Percentiles rank a stretch among this genome's conserved stretches.
Evolutionary conservation across 1,140 invertebrate species (phyloP).

Genomic region (Drosophila parabipectinata): DNA sequence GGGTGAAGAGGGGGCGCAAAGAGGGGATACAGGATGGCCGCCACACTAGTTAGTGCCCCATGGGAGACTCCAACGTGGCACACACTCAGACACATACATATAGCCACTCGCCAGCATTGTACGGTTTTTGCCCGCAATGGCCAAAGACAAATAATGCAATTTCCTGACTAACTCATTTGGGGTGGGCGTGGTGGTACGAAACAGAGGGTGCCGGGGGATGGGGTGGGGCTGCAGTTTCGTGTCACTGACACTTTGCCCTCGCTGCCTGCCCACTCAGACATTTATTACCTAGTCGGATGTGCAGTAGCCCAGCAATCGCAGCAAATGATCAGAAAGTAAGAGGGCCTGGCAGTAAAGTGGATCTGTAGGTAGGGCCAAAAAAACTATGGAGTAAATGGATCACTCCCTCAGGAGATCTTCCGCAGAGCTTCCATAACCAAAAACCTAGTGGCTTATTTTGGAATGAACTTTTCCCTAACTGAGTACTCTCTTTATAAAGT

Average conservation of each 20-base stretch:
- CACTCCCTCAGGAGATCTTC: constrained; percentile 17
- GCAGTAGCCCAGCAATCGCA: constrained; percentile 36
- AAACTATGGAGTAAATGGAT: constrained; percentile 17
- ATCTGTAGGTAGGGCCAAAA: not conserved
- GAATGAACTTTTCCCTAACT: not conserved
- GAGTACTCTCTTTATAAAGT: not conserved
- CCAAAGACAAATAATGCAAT: constrained; percentile 83
- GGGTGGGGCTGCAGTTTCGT: constrained; percentile 32
- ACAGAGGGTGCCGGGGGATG: not conserved
- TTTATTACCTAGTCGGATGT: constrained; percentile 73
- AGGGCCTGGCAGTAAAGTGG: not conserved
- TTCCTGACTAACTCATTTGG: constrained; percentile 82
- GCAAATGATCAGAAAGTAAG: constrained; percentile 21
- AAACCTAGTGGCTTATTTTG: not conserved
- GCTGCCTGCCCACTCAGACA: constrained; percentile 54
- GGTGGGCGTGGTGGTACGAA: constrained; percentile 14
- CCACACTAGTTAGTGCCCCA: constrained; percentile 47
- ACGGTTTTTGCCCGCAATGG: constrained; percentile 64
- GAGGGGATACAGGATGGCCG: not conserved
- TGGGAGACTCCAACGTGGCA: constrained; percentile 19
- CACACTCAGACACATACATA: constrained; percentile 4
- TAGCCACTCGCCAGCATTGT: constrained; percentile 14
- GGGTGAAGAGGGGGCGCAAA: not conserved
- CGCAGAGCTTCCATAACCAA: not conserved
- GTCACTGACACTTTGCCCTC: constrained; percentile 64